A percentile compares a stretch with the other conserved stretches of the same genome.
These are phyloP conservation scores for Zoroaster sp. DNA, from an alignment of 53 echinoderm and acorn worm genomes.

Conservation along the genomic window DNA sequence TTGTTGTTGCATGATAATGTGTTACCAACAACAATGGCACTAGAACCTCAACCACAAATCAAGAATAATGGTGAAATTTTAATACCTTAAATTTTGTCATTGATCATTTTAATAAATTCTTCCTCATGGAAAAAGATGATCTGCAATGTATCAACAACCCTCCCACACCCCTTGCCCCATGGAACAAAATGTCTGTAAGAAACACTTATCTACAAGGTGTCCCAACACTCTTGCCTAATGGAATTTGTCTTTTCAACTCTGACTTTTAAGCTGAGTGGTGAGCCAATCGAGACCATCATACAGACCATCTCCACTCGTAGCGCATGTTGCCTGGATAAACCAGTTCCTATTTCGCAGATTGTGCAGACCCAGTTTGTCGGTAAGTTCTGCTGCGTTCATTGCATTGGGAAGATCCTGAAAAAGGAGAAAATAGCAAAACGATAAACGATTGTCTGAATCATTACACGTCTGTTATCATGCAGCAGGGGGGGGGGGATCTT, in stretches of 20 bases:
- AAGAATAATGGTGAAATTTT: not conserved
- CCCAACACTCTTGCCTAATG: not conserved
- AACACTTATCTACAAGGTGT: not conserved
- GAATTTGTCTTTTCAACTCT: slow-evolving; percentile 31
- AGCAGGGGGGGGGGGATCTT: too few species aligned
- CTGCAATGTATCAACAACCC: not conserved
- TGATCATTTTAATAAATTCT: not conserved
- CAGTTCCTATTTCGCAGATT: slow-evolving; percentile 61
- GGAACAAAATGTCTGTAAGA: not conserved
- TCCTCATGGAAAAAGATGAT: not conserved
- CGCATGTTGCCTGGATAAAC: slow-evolving; percentile 94
- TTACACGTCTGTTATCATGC: too few species aligned
- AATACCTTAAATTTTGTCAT: not conserved
- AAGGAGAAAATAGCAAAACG: too few species aligned
- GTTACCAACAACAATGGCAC: not conserved
- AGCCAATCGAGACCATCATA: slow-evolving; percentile 98
- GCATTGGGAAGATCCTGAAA: slow-evolving; percentile 94
- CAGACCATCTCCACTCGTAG: slow-evolving; percentile 91
- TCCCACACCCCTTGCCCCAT: not conserved
- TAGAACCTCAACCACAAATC: not conserved
- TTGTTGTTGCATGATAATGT: too few species aligned
- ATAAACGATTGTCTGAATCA: too few species aligned
- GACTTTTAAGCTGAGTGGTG: slow-evolving; percentile 63
- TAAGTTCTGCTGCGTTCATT: slow-evolving; percentile 73
- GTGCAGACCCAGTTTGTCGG: slow-evolving; percentile 73